Percentiles rank a stretch among this genome's conserved stretches.
These are phyloP conservation scores for Aricia agestis DNA, from an alignment of 1,140 invertebrate genomes.

Conservation along the genomic window DNA sequence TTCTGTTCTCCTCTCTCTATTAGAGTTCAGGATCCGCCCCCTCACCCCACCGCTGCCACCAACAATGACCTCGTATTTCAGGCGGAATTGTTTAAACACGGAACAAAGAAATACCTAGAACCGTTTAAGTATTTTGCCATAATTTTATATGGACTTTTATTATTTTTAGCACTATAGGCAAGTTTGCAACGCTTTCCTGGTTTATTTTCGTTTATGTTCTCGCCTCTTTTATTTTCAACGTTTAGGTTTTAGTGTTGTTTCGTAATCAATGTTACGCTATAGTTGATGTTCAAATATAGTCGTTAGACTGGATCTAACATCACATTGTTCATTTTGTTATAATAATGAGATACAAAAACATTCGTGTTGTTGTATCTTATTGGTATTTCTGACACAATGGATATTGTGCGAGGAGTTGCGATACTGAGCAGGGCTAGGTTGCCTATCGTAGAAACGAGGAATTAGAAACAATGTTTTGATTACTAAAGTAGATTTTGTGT, in stretches of 20 bases:
- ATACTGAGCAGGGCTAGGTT: too few relatives aligned
- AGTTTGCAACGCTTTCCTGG: neutral
- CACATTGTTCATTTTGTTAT: too few relatives aligned
- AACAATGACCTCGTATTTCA: slow-evolving; percentile 75
- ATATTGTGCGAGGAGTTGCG: too few relatives aligned
- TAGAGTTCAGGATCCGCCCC: slow-evolving; percentile 42
- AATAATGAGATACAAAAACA: too few relatives aligned
- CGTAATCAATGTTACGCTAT: neutral
- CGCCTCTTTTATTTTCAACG: neutral
- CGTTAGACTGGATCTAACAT: too few relatives aligned
- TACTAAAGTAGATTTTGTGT: too few relatives aligned
- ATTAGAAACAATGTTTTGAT: too few relatives aligned
- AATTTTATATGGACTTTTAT: slow-evolving; percentile 28
- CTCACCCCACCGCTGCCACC: slow-evolving; percentile 58
- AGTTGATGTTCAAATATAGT: neutral
- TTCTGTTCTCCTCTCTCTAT: slow-evolving; percentile 47
- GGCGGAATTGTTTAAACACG: slow-evolving; percentile 70
- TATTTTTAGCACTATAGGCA: slow-evolving; percentile 19
- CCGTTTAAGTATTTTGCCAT: slow-evolving; percentile 51
- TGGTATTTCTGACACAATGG: too few relatives aligned
- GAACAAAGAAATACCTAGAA: slow-evolving; percentile 63
- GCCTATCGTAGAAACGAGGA: too few relatives aligned
- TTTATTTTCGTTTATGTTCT: neutral
- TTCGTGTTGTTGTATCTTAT: too few relatives aligned
- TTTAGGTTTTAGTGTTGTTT: neutral